Evolutionary conservation across 2,888 invertebrate genomes (phyloP).

Genomic region (Gisinianus flammeolus): DNA sequence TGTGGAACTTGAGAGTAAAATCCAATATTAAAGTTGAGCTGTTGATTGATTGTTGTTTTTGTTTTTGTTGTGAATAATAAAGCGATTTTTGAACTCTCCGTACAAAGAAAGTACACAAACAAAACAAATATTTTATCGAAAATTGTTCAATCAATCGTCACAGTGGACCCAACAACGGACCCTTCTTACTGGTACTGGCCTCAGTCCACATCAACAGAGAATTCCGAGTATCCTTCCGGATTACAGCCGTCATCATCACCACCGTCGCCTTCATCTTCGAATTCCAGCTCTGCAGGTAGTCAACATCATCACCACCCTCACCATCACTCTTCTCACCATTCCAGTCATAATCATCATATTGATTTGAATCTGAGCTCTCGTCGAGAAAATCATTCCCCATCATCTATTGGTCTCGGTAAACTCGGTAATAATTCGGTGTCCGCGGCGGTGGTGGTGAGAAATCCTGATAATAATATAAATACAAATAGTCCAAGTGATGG

Average conservation of each 20-base stretch:
- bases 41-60: too few species aligned
- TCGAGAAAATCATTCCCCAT: constrained; percentile 1
- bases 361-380: constrained; percentile 17
- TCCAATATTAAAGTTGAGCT: too few species aligned
- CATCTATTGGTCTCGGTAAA: not conserved
- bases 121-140: constrained; percentile 12
- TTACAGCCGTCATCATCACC: constrained; percentile 47
- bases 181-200: constrained; percentile 53
- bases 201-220: constrained; percentile 29
- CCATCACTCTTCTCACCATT: not conserved
- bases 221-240: not conserved
- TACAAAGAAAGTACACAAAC: not conserved
- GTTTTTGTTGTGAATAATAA: not conserved
- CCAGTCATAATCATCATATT: not conserved
- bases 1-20: too few species aligned
- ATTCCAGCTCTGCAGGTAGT: constrained; percentile 7
- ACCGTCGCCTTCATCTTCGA: constrained; percentile 51
- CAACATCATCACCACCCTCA: constrained; percentile 15
- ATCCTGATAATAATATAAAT: not conserved
- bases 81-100: too few species aligned
- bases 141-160: constrained; percentile 38
- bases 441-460: constrained; percentile 36
- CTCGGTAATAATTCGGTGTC: constrained; percentile 17
- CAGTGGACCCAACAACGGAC: constrained; percentile 54
- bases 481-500: constrained; percentile 12